Conservation (phyloP, 1,140 invertebrate genomes). For the Nebria ingens region DNA sequence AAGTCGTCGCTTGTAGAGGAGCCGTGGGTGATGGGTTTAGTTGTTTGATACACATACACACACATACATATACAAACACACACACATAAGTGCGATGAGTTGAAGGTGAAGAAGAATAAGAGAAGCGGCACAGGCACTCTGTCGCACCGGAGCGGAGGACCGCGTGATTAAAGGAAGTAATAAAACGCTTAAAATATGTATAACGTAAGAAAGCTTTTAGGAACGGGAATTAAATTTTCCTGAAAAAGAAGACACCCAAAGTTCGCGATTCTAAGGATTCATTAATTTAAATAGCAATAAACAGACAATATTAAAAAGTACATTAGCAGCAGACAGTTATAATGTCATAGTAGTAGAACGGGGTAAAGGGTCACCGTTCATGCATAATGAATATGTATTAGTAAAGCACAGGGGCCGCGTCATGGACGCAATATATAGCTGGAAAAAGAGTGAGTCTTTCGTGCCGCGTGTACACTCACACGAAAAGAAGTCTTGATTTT, state of each 20-base stretch:
- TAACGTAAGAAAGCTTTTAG: conserved; percentile 8
- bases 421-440: neutral
- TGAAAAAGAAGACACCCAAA: neutral
- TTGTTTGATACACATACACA: no score
- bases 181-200: conserved; percentile 9
- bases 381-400: conserved; percentile 9
- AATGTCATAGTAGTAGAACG: neutral
- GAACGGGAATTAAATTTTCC: neutral
- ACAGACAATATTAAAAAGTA: conserved; percentile 9
- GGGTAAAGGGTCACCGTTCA: neutral
- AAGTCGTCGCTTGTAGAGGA: neutral
- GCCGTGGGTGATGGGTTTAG: neutral
- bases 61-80: no score
- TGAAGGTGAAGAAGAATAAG: no score
- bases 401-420: neutral
- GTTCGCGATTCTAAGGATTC: conserved; percentile 2
- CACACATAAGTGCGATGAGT: no score
- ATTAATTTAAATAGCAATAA: conserved; percentile 7
- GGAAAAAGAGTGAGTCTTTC: neutral
- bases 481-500: no score
- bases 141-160: neutral
- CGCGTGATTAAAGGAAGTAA: conserved; percentile 8
- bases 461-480: no score
- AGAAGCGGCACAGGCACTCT: neutral
- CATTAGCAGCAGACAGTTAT: conserved; percentile 3